Percentiles rank a stretch among this genome's conserved stretches.
Evolutionary conservation across 2,113 vertebrate species (phyloP).

Genomic region (Neotoma lepida): DNA sequence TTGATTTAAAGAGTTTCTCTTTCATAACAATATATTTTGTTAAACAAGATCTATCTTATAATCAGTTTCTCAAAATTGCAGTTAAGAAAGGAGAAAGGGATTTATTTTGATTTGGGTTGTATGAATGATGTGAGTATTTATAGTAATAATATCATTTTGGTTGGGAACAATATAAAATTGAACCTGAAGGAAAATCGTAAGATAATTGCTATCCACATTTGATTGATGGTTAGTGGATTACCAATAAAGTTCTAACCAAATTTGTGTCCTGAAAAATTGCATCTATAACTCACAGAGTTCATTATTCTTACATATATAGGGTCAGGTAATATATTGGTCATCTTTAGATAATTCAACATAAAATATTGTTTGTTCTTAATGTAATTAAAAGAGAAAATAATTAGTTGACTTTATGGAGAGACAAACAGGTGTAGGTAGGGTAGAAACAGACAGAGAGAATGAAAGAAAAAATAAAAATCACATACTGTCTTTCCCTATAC

Average conservation of each 20-base stretch:
- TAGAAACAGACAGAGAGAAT: neutral
- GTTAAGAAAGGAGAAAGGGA: neutral
- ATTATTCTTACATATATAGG: neutral
- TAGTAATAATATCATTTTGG: constrained; percentile 3
- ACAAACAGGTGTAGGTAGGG: neutral
- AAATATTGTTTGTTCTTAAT: constrained; percentile 20
- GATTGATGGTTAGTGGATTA: neutral
- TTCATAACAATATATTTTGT: constrained; percentile 24
- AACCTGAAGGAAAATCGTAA: neutral
- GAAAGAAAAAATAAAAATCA: neutral
- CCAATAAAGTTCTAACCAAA: neutral
- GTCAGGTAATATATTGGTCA: neutral
- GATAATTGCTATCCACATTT: neutral
- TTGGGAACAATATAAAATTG: neutral
- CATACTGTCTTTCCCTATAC: neutral
- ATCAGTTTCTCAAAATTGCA: constrained; percentile 46
- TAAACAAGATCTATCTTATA: neutral
- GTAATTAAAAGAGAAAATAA: constrained; percentile 50
- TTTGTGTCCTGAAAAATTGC: neutral
- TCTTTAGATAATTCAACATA: neutral
- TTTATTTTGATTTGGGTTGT: neutral
- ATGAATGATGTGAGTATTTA: neutral
- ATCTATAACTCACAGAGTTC: neutral
- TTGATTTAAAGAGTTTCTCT: constrained; percentile 27
- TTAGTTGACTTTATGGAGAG: neutral